Percentiles rank a stretch among this genome's conserved stretches.
phyloP scores from a whole-genome alignment of 1,140 invertebrate genomes.

The Procambarus clarkii region DNA sequence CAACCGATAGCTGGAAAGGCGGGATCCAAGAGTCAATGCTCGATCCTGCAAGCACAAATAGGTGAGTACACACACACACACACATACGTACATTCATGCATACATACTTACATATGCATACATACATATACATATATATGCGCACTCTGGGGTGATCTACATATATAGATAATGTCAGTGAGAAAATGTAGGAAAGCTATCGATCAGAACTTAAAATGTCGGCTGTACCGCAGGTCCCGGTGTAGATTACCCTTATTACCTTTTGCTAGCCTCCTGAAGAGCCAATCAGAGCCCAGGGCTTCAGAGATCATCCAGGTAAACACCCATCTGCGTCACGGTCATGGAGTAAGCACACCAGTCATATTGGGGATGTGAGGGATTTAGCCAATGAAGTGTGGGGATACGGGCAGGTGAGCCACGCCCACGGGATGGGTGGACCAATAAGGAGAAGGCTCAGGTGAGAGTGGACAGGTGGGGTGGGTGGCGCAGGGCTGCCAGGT shows the following conservation, averaged over 20 bases:
- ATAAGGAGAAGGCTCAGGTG: constrained; percentile 47
- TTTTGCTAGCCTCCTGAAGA: neutral
- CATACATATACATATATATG: neutral
- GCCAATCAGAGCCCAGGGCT: neutral
- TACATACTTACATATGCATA: neutral
- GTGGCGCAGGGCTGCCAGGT: constrained; percentile 46
- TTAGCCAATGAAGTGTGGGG: constrained; percentile 34
- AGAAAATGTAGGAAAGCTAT: neutral
- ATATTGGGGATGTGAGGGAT: constrained; percentile 29
- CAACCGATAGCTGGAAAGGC: too few species aligned
- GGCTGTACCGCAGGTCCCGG: neutral
- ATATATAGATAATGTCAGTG: neutral
- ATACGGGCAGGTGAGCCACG: constrained; percentile 56
- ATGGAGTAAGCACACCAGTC: constrained; percentile 40
- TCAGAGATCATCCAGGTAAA: constrained; percentile 28
- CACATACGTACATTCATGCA: neutral
- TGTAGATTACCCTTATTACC: neutral
- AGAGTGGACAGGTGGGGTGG: constrained; percentile 50
- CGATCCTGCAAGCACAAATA: too few species aligned
- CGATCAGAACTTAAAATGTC: neutral
- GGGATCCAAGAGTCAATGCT: too few species aligned
- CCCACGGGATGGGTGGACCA: constrained; percentile 22
- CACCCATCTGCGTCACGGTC: constrained; percentile 33
- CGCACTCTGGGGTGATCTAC: neutral
- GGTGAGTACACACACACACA: neutral